phyloP scores from a whole-genome alignment of 1,140 invertebrate species.

The Ectropis grisescens region DNA sequence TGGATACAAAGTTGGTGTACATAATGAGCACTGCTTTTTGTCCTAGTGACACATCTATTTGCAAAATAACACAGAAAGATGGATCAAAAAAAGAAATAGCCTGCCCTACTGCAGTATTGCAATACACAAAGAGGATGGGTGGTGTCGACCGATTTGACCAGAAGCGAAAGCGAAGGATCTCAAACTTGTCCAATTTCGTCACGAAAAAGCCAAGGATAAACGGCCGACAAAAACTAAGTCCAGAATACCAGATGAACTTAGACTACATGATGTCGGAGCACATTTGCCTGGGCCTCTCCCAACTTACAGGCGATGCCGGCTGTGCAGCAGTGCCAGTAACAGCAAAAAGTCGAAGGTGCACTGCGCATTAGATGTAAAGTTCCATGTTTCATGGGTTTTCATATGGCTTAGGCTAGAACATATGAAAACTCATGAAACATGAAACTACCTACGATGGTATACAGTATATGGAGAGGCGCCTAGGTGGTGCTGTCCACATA shows the following conservation, averaged over 20 bases:
- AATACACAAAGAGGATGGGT: conserved; percentile 5
- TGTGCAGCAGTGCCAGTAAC: conserved; percentile 6
- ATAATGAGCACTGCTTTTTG: conserved; percentile 8
- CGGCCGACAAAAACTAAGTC: neutral
- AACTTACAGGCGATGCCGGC: conserved; percentile 7
- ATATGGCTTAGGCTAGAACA: no score
- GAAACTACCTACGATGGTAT: no score
- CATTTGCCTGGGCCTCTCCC: conserved; percentile 2
- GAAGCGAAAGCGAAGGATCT: neutral
- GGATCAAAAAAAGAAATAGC: conserved; percentile 5
- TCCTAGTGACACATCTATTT: conserved; percentile 1
- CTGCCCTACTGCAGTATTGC: conserved; percentile 4
- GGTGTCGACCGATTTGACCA: conserved; percentile 12
- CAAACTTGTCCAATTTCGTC: neutral
- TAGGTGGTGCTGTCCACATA: no score
- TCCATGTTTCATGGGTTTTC: neutral
- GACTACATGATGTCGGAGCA: conserved; percentile 1
- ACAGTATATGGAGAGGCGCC: no score
- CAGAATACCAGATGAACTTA: conserved; percentile 1
- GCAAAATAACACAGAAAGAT: conserved; percentile 17
- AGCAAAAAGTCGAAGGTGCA: conserved; percentile 3
- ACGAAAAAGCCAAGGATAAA: conserved; percentile 1
- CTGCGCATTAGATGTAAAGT: conserved; percentile 1
- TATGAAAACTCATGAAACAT: no score
- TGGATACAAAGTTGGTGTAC: conserved; percentile 4